Conservation (phyloP, 2,888 invertebrate species). For the Platerodrilus igneus region DNA sequence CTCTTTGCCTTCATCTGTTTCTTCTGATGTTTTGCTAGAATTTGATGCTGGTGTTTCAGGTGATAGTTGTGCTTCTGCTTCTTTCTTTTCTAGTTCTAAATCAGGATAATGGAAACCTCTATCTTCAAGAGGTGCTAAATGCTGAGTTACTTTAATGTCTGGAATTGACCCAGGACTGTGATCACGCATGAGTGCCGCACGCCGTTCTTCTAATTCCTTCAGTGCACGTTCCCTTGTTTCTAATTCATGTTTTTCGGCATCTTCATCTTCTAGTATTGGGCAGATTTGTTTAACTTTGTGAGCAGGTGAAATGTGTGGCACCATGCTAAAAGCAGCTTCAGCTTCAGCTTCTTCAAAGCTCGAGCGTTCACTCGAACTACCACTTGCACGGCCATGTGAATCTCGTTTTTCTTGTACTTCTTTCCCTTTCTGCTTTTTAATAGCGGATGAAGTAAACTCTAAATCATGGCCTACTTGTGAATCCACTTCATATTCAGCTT, state of each 20-base stretch:
- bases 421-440: constrained; percentile 37
- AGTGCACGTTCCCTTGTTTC: constrained; percentile 47
- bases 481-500: constrained; percentile 47
- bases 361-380: constrained; percentile 47
- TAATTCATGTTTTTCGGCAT: constrained; percentile 52
- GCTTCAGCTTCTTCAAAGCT: constrained; percentile 51
- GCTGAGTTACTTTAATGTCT: constrained; percentile 61
- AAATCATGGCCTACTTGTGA: constrained; percentile 43
- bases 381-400: constrained; percentile 43
- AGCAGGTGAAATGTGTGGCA: constrained; percentile 48
- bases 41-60: constrained; percentile 59
- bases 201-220: constrained; percentile 47
- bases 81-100: constrained; percentile 47
- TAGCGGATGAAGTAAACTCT: constrained; percentile 38
- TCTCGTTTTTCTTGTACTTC: constrained; percentile 40
- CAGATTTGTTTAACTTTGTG: constrained; percentile 48
- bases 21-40: constrained; percentile 62
- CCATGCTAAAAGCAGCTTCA: constrained; percentile 51
- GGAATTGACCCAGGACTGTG: constrained; percentile 60
- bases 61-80: constrained; percentile 45
- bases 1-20: constrained; percentile 61
- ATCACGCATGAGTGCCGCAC: constrained; percentile 50
- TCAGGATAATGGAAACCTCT: constrained; percentile 50
- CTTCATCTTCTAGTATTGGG: constrained; percentile 49
- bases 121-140: constrained; percentile 51